A percentile compares a stretch with the other conserved stretches of the same genome.
These are phyloP conservation scores for Esox masquinongy DNA, from an alignment of 2,797 vertebrate genomes.

Conservation along the genomic window DNA sequence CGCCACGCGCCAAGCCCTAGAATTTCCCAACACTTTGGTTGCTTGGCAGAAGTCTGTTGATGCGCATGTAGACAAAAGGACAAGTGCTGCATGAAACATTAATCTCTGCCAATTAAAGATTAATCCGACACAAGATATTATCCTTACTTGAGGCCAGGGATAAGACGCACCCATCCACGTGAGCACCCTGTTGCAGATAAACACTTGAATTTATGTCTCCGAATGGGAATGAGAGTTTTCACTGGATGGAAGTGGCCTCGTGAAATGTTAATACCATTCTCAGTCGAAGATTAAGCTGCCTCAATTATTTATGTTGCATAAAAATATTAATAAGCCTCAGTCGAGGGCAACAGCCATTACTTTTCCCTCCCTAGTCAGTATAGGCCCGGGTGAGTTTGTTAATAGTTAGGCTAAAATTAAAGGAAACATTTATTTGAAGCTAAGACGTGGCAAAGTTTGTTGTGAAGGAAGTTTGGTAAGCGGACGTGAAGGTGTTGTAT, in stretches of 20 bases:
- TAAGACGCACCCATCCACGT: neutral
- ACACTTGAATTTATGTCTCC: conserved; percentile 6
- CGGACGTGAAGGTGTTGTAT: no score
- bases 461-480: neutral
- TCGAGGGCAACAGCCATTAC: neutral
- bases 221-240: neutral
- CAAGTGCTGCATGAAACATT: conserved; percentile 26
- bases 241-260: conserved; percentile 5
- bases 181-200: neutral
- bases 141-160: neutral
- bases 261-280: conserved; percentile 24
- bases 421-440: neutral
- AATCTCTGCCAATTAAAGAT: conserved; percentile 23
- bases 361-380: neutral
- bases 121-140: conserved; percentile 22
- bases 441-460: neutral
- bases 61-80: conserved; percentile 16
- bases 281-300: conserved; percentile 14
- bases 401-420: neutral
- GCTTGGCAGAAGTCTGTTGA: neutral
- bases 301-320: conserved; percentile 23
- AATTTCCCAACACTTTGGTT: neutral
- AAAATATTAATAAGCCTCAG: conserved; percentile 17
- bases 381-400: neutral
- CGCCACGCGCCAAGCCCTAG: neutral